A percentile compares a stretch with the other conserved stretches of the same genome.
Conservation (phyloP, 2,888 invertebrate genomes). For the Scaptomyza cyrtandrae region DNA sequence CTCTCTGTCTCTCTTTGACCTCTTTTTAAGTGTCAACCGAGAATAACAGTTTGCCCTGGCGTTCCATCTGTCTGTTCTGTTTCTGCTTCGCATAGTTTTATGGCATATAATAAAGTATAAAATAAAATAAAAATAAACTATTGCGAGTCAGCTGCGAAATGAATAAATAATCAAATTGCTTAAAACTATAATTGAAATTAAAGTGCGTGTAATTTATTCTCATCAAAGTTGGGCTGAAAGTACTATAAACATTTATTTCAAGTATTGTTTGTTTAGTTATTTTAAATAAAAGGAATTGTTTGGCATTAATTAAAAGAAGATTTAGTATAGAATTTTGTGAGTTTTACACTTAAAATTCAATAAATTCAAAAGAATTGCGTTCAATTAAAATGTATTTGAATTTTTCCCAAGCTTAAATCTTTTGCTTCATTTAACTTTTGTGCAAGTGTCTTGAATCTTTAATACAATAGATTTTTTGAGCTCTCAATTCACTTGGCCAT, state of each 20-base stretch:
- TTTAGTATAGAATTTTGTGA: not conserved
- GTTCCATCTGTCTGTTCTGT: constrained; percentile 4
- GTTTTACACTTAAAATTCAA: no score
- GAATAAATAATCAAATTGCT: constrained; percentile 1
- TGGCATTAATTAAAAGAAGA: not conserved
- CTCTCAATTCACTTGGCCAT: not conserved
- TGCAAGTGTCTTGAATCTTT: not conserved
- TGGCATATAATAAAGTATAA: constrained; percentile 13
- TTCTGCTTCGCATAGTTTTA: constrained; percentile 33
- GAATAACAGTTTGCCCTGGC: constrained; percentile 28
- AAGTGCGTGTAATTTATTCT: not conserved
- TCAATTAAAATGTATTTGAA: not conserved
- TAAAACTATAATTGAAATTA: constrained; percentile 6
- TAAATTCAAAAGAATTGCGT: not conserved
- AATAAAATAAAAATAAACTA: constrained; percentile 7
- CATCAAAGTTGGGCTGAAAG: not conserved
- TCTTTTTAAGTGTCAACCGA: constrained; percentile 71
- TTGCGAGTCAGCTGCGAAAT: not conserved
- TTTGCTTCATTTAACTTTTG: not conserved
- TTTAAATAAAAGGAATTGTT: not conserved
- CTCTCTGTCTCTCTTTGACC: constrained; percentile 49
- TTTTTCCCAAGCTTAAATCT: no score
- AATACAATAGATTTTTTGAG: not conserved
- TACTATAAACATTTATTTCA: not conserved
- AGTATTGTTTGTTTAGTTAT: not conserved